These are phyloP conservation scores for Cynopterus sphinx DNA, from an alignment of 2,797 vertebrate species.

Conservation along the genomic window DNA sequence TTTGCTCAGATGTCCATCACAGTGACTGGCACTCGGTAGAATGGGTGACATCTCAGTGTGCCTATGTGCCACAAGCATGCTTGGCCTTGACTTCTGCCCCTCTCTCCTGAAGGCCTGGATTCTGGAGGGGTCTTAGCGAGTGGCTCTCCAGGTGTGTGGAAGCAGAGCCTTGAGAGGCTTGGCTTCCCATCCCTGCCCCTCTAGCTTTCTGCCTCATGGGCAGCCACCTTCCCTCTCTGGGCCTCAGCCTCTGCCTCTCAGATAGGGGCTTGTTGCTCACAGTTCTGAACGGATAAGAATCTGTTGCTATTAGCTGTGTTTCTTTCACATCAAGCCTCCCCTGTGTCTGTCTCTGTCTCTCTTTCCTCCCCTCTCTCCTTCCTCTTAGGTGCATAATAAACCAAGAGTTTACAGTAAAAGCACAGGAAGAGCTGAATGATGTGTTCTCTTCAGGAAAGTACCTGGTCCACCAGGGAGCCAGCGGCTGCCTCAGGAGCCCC, in stretches of 20 bases:
- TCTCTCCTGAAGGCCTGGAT: not conserved
- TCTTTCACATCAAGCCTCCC: not conserved
- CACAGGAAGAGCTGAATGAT: constrained; percentile 85
- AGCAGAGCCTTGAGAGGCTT: rapidly evolving
- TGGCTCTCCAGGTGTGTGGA: not conserved
- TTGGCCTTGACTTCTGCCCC: not conserved
- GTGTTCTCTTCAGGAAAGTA: constrained; percentile 86
- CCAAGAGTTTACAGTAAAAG: constrained; percentile 85
- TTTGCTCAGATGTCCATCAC: not conserved
- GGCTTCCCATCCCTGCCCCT: not conserved
- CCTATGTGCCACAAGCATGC: not conserved
- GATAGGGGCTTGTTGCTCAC: not conserved
- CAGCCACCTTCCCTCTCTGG: not conserved
- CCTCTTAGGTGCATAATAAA: constrained; percentile 72
- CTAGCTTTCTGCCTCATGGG: not conserved
- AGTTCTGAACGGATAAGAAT: not conserved
- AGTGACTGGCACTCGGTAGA: not conserved
- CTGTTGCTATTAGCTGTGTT: not conserved
- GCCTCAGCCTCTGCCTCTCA: not conserved
- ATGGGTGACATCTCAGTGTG: not conserved
- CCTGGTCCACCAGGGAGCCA: constrained; percentile 72
- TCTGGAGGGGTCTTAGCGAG: not conserved
- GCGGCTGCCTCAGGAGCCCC: not conserved
- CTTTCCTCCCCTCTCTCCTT: constrained; percentile 73
- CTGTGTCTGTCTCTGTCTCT: constrained; percentile 32